phyloP scores from a whole-genome alignment of 2,888 invertebrate species.

The Synergus laeviventris region DNA sequence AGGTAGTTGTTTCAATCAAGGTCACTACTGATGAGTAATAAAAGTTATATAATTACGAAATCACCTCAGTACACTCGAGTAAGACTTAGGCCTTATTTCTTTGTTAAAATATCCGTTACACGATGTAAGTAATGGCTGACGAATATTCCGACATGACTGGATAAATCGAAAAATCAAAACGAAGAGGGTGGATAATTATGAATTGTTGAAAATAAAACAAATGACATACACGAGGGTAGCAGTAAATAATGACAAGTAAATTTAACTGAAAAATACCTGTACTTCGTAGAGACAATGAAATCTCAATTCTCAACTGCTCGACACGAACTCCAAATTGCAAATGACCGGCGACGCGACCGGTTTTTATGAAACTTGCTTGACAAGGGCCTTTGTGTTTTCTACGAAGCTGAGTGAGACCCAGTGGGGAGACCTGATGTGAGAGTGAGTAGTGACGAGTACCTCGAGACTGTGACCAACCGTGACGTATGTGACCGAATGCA shows the following conservation, averaged over 20 bases:
- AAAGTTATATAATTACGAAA: slow-evolving; percentile 12
- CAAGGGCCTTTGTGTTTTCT: neutral
- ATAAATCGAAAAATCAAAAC: neutral
- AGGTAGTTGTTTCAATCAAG: neutral
- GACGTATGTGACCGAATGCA: neutral
- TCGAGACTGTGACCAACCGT: no score
- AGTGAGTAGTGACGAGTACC: no score
- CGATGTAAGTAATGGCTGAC: slow-evolving; percentile 6
- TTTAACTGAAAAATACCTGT: neutral
- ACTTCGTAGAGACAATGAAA: neutral
- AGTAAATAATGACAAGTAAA: neutral
- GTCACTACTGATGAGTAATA: neutral
- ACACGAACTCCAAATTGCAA: neutral
- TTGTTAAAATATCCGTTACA: slow-evolving; percentile 29
- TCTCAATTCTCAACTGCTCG: neutral
- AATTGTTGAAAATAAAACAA: neutral
- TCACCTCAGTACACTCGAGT: neutral
- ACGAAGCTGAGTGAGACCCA: no score
- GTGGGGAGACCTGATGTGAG: no score
- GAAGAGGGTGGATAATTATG: neutral
- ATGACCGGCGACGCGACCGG: neutral
- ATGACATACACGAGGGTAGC: neutral
- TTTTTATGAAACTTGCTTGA: neutral
- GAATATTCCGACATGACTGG: neutral
- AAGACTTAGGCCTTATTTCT: neutral